Base-by-base conservation (phyloP, 2,888 invertebrate species). In the Cynaeus angustus region DNA sequence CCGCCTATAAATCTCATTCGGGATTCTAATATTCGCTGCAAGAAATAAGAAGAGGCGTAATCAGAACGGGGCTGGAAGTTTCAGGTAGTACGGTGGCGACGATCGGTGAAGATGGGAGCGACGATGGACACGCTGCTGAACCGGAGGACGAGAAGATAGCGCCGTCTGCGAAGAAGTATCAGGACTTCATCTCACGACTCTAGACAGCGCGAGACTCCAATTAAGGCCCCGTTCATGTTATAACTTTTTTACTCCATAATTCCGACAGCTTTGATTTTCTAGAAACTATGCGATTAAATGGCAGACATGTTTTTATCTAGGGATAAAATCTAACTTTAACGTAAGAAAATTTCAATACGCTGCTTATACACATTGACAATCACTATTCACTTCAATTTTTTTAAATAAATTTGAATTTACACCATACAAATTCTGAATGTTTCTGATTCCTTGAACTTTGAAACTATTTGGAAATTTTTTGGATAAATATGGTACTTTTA, bases 1-100 rank as follows among this genome's bases (percentile, higher is more conserved):
- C 79, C 79, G 82, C 76, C 82, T 74, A 82, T 84, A 84, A 84
- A 84, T 84, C 84, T 83, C 82, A 75, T 83, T 82, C 82, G 83
- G 82, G 82, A 81, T 81, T 82, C 82, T 83, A 82, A 83, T 83
- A 83, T 83, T 83, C 82, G 78, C 79, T 76, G 73, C 68, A 72
- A 75, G 75, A 76, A 74, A 75, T 75, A 71, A 66, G 68, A 73
- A 64, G 71, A 68, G 68, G 70, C 61, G 56, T 68, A 71, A 71
- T 68, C 67, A 62, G 66, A 41, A 61, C 61, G 45, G 45, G 53
- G 56, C 38, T 33, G 58, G 62, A 41, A 61, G 58, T 55, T 65
- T 62, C 62, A 62, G 68, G 59, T 68, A 71, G 59, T 45, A 37
- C 43, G 33, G 48, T 64, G 53, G 56, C 59, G 61, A 62, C 56